phyloP scores from a whole-genome alignment of 2,113 vertebrate species.

The Coturnix japonica region DNA sequence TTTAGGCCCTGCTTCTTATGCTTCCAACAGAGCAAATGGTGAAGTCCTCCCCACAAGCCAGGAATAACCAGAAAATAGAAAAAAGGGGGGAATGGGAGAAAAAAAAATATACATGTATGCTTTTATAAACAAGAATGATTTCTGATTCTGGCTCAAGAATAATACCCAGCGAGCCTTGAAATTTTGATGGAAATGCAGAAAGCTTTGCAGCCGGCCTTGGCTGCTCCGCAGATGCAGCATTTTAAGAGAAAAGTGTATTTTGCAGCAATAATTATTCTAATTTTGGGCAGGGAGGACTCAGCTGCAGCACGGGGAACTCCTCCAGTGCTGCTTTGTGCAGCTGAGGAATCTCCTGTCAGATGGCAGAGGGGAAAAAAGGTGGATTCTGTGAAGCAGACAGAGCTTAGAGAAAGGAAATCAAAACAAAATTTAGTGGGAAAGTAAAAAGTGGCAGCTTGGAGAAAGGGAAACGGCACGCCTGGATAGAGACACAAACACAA shows the following conservation, averaged over 20 bases:
- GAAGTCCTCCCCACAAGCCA: not conserved
- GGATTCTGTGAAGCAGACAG: not conserved
- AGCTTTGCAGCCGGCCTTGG: not conserved
- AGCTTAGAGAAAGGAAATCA: not conserved
- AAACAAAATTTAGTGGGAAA: not conserved
- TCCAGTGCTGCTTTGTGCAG: not conserved
- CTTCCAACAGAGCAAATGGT: not conserved
- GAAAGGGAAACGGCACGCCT: accelerated
- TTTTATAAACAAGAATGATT: not conserved
- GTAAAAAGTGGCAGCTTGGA: not conserved
- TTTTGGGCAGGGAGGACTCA: not conserved
- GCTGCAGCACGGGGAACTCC: not conserved
- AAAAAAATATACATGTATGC: not conserved
- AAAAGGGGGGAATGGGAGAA: not conserved
- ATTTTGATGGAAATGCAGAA: not conserved
- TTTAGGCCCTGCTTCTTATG: not conserved
- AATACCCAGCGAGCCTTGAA: not conserved
- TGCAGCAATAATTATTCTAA: not conserved
- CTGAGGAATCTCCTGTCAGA: not conserved
- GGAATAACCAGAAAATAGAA: not conserved
- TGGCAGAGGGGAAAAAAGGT: not conserved
- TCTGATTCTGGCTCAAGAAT: not conserved
- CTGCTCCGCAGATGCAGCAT: not conserved
- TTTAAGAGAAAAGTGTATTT: not conserved
- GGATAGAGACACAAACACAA: accelerated